Evolutionary conservation across 2,888 invertebrate genomes (phyloP).

Genomic region (Xestia rhomboidea): DNA sequence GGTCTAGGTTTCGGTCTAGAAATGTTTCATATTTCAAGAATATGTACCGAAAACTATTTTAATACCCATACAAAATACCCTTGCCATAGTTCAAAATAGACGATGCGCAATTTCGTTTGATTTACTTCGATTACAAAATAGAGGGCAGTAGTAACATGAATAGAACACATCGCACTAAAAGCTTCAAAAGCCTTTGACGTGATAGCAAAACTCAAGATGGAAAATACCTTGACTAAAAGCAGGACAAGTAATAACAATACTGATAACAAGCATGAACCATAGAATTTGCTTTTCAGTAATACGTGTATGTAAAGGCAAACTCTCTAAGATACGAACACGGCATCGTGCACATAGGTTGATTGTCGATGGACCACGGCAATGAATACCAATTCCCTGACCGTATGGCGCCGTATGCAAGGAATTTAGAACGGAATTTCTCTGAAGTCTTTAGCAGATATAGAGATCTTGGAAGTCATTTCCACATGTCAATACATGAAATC

Average conservation of each 20-base stretch:
- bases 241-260: background rate
- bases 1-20: background rate
- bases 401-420: background rate
- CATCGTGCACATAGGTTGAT: too few species aligned
- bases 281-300: background rate
- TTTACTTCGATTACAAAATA: conserved; percentile 2
- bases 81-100: background rate
- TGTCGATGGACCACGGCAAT: too few species aligned
- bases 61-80: background rate
- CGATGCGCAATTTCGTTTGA: too few species aligned
- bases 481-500: background rate
- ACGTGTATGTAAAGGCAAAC: background rate
- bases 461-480: background rate
- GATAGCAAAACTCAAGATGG: background rate
- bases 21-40: background rate
- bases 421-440: background rate
- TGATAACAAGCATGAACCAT: background rate
- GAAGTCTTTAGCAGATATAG: background rate
- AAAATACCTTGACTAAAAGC: background rate
- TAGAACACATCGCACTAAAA: conserved; percentile 18
- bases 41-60: background rate
- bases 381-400: background rate
- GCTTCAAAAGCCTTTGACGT: conserved; percentile 10
- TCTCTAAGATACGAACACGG: background rate
- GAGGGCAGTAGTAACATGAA: conserved; percentile 1